Evolutionary conservation across 2,797 vertebrate genomes (phyloP).

Genomic region (Hylomyscus alleni): DNA sequence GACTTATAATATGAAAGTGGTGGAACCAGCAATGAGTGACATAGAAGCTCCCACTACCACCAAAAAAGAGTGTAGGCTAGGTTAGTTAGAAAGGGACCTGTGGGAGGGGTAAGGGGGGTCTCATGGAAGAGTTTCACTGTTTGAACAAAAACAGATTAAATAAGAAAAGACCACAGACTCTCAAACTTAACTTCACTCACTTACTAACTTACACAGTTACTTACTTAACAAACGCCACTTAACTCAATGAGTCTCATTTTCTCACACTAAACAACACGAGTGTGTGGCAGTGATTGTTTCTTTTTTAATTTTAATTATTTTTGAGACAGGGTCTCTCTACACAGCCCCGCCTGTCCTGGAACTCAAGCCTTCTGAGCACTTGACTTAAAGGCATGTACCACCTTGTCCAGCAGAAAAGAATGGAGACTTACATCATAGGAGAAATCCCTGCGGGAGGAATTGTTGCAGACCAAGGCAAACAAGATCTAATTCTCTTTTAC

Average conservation of each 20-base stretch:
- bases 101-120: not conserved
- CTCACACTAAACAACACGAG: not conserved
- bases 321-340: not conserved
- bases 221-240: not conserved
- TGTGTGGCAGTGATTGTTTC: not conserved
- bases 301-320: not conserved
- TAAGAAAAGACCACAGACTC: conserved; percentile 18
- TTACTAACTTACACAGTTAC: not conserved
- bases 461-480: not conserved
- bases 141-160: conserved; percentile 11
- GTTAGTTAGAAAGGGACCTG: not conserved
- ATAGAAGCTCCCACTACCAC: not conserved
- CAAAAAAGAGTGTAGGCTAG: not conserved
- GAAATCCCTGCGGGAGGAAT: not conserved
- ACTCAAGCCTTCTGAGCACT: not conserved
- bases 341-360: not conserved
- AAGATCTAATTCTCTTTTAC: not conserved
- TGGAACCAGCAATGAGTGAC: not conserved
- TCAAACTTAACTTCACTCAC: not conserved
- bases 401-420: not conserved
- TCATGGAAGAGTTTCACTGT: not conserved
- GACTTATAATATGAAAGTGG: not conserved
- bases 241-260: conserved; percentile 12
- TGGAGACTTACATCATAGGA: not conserved
- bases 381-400: not conserved